Conservation (phyloP, 2,888 invertebrate genomes). For the Melinaea marsaeus region DNA sequence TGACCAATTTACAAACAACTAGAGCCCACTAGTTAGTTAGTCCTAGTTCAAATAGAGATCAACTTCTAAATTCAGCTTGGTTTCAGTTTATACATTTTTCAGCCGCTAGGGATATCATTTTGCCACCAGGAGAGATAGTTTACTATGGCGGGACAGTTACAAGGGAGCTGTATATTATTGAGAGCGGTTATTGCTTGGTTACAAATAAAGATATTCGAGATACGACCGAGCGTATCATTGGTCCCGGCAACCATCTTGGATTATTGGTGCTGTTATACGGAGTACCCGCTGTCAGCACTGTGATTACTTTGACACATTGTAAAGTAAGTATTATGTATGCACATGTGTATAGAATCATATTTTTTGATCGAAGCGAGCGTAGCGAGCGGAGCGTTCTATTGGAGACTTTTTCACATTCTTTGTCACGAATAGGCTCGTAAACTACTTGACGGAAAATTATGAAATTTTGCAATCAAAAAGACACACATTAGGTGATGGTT, state of each 20-base stretch:
- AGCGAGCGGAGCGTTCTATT: no score
- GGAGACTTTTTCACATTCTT: no score
- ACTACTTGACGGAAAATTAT: no score
- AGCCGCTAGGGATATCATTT: constrained; percentile 66
- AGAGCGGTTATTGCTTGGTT: constrained; percentile 71
- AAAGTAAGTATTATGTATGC: constrained; percentile 49
- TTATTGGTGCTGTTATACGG: constrained; percentile 69
- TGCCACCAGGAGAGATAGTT: constrained; percentile 74
- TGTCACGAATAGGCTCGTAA: no score
- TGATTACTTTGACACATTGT: constrained; percentile 73
- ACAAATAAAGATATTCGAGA: constrained; percentile 56
- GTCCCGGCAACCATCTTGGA: constrained; percentile 70
- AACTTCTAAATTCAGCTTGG: constrained; percentile 9
- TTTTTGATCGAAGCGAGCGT: no score
- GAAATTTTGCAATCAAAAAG: no score
- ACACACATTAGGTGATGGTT: no score
- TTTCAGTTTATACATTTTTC: neutral
- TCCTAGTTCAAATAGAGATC: constrained; percentile 23
- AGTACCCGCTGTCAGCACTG: constrained; percentile 66
- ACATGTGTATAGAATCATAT: constrained; percentile 18
- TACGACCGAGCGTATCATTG: constrained; percentile 55
- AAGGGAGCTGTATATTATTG: constrained; percentile 73
- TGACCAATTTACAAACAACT: no score
- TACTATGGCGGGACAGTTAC: constrained; percentile 73
- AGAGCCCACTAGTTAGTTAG: no score